Conservation (phyloP, 2,797 vertebrate species). For the Capromys pilorides region DNA sequence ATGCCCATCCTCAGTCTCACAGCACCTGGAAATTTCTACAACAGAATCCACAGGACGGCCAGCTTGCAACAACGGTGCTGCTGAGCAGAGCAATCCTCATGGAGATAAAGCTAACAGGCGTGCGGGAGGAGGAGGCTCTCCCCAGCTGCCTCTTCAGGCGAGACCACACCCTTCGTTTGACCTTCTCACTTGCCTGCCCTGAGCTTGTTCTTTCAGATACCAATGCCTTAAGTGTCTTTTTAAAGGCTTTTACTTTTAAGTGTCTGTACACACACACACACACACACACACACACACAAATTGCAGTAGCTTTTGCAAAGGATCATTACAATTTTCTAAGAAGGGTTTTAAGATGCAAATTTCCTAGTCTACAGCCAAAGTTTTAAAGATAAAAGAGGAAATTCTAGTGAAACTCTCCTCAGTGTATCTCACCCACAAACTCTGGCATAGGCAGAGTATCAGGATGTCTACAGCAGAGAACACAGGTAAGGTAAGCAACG, state of each 20-base stretch:
- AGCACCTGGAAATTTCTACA: not conserved
- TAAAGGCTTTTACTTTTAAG: not conserved
- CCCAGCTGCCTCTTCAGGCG: slow-evolving; percentile 49
- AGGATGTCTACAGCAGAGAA: not conserved
- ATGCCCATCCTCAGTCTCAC: not conserved
- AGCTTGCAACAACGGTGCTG: not conserved
- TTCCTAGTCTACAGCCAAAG: not conserved
- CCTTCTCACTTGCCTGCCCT: not conserved
- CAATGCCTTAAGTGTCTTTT: not conserved
- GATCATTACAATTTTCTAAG: not conserved
- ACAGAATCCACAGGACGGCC: not conserved
- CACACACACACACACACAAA: not conserved
- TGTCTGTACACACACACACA: not conserved
- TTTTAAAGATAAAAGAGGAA: not conserved
- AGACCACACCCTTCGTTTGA: slow-evolving; percentile 33
- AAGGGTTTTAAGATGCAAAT: slow-evolving; percentile 43
- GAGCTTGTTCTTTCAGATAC: slow-evolving; percentile 18
- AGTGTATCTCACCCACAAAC: not conserved
- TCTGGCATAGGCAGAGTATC: too few species aligned
- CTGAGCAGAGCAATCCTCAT: not conserved
- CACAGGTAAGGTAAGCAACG: not conserved
- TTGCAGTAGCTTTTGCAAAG: not conserved
- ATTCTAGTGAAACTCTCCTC: not conserved
- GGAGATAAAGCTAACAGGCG: not conserved
- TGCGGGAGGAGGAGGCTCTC: not conserved